Conservation (phyloP, 2,888 invertebrate species). For the Augiades crinisus region DNA sequence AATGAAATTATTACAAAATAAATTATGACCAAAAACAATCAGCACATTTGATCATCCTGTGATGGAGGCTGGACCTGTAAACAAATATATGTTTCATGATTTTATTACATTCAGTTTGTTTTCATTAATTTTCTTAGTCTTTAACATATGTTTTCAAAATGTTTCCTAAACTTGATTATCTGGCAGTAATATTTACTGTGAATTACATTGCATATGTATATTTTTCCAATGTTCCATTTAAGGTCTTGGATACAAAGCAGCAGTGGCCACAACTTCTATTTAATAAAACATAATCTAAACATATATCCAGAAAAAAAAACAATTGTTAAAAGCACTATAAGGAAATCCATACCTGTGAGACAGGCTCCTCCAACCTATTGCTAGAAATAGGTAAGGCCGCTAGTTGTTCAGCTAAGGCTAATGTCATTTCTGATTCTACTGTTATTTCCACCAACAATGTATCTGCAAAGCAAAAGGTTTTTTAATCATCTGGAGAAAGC, state of each 20-base stretch:
- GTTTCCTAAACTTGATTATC: no score
- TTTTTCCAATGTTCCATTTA: no score
- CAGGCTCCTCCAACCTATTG: slow-evolving; percentile 59
- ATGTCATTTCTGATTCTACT: slow-evolving; percentile 90
- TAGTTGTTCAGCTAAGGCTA: slow-evolving; percentile 90
- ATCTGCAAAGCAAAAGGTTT: slow-evolving; percentile 76
- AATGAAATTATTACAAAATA: slow-evolving; percentile 11
- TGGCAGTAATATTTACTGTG: no score
- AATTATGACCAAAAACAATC: slow-evolving; percentile 37
- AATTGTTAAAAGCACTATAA: slow-evolving; percentile 5
- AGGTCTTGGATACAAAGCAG: no score
- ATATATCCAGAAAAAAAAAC: no score
- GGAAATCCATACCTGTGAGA: slow-evolving; percentile 47
- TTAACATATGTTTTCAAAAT: no score
- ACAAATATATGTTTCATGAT: slow-evolving; percentile 24
- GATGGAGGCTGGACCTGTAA: slow-evolving; percentile 74
- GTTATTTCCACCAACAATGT: slow-evolving; percentile 90
- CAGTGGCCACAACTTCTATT: no score
- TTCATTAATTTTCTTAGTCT: no score
- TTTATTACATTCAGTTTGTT: no score
- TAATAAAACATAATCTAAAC: no score
- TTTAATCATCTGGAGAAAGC: neutral
- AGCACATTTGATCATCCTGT: slow-evolving; percentile 77
- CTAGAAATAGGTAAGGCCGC: slow-evolving; percentile 73
- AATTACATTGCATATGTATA: no score